These are phyloP conservation scores for Euplexia lucipara DNA, from an alignment of 2,888 invertebrate species.

Conservation along the genomic window DNA sequence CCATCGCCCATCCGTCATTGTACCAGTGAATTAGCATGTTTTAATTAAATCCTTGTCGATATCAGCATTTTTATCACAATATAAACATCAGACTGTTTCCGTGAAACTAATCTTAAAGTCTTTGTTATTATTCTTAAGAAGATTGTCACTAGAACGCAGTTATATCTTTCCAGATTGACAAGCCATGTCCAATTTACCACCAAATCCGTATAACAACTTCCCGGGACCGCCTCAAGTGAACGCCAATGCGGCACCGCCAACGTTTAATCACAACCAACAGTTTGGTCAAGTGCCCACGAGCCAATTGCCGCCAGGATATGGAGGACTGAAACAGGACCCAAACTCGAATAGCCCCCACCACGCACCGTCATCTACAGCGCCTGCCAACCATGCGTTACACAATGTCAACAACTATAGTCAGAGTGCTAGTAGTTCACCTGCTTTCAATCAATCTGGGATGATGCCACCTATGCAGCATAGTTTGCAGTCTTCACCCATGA, in stretches of 20 bases:
- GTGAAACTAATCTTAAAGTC: conserved; percentile 30
- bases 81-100: conserved; percentile 71
- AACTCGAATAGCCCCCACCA: conserved; percentile 83
- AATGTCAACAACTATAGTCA: conserved; percentile 81
- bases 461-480: conserved; percentile 72
- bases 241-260: conserved; percentile 74
- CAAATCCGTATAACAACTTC: conserved; percentile 82
- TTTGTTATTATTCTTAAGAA: conserved; percentile 30
- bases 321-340: conserved; percentile 80
- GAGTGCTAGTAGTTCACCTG: conserved; percentile 85
- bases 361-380: conserved; percentile 63
- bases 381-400: conserved; percentile 73
- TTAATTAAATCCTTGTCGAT: conserved; percentile 80
- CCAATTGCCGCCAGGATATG: conserved; percentile 80
- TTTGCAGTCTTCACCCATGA: conserved; percentile 78
- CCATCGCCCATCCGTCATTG: conserved; percentile 82
- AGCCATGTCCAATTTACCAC: conserved; percentile 88
- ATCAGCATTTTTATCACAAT: conserved; percentile 77
- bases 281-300: conserved; percentile 77
- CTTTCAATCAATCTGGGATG: conserved; percentile 84
- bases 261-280: conserved; percentile 75
- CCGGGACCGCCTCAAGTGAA: conserved; percentile 77
- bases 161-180: conserved; percentile 84
- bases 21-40: conserved; percentile 86
- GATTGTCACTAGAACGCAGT: conserved; percentile 58